Percentiles rank a stretch among this genome's conserved stretches.
Evolutionary conservation across 2,113 vertebrate species (phyloP).

Genomic region (Dromiciops gliroides): DNA sequence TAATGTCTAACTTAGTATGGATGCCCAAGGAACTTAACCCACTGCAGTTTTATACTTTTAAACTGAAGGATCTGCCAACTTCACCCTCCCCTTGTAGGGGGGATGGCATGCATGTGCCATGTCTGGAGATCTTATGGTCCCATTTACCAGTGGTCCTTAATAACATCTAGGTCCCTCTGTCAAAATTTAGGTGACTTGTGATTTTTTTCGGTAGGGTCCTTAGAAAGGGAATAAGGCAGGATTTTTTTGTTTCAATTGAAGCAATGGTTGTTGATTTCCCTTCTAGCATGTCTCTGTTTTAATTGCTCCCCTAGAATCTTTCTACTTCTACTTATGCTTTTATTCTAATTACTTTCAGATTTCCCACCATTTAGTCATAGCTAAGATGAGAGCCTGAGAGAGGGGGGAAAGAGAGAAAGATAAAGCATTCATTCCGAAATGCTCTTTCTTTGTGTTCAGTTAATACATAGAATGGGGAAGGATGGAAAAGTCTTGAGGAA

Average conservation of each 20-base stretch:
- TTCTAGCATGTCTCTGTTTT: background rate
- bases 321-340: slow-evolving; percentile 1
- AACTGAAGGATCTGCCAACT: background rate
- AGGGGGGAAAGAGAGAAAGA: background rate
- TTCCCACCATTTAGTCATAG: background rate
- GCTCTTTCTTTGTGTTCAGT: background rate
- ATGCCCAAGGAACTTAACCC: background rate
- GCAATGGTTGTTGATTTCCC: background rate
- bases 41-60: background rate
- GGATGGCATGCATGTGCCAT: background rate
- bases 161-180: background rate
- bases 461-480: background rate
- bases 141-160: background rate
- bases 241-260: background rate
- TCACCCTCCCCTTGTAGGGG: background rate
- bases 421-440: background rate
- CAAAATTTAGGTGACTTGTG: background rate
- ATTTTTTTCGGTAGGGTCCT: background rate
- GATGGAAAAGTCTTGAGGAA: background rate
- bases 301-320: background rate
- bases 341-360: background rate
- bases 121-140: background rate
- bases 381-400: background rate
- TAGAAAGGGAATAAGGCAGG: background rate
- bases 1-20: background rate